Evolutionary conservation across 2,797 vertebrate genomes (phyloP), one percentile per base, ranked within the genome.

Genomic region (Myotis daubentonii): DNA sequence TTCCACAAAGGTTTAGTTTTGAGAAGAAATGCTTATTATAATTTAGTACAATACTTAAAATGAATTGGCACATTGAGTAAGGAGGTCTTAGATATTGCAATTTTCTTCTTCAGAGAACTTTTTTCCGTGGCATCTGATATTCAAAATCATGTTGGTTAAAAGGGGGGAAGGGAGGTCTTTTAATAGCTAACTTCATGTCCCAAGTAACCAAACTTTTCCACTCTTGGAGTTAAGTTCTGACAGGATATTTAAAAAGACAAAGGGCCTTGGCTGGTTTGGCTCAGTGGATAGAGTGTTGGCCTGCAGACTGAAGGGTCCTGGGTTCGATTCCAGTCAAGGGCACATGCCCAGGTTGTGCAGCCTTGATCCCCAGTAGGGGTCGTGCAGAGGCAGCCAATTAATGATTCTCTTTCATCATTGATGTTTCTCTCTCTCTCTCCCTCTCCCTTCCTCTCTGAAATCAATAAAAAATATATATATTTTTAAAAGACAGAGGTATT

Each of bases 1-100:
- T 95, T 93, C 49, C 19, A 81, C 51, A 55, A 41, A 85, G 41
- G 5, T 78, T 82, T 25, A 82, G 41, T 84, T 95, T 83, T 89
- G 65, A 92, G 89, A 41, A 82, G 53, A 95, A 92, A 57, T 68
- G 66, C 7, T 19, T 30, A 6, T 91, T 93, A 22, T 55, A 82
- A 86, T 60, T 84, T 82, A 86, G 70, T 38, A n/a, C 7, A 79
- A 1, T 66, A 25, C 38, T 86, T 94, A 91, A 53, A 72, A 57
- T 68, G 30, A 78, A 47, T 93, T 62, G 41, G 15, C 47, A 78
- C 33, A 47, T 78, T 78, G 30, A 49, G 2, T 30, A 87, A 89
- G 23, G 22, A 51, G 70, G 16, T 75, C 47, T 83, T 95, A 62
- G 16, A 60, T 75, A 8, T 75, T 65, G 1, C 51, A 83, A 68